Percentiles rank a stretch among this genome's conserved stretches.
phyloP scores from a whole-genome alignment of 2,888 invertebrate species.

The Hirtodrosophila cameraria region DNA sequence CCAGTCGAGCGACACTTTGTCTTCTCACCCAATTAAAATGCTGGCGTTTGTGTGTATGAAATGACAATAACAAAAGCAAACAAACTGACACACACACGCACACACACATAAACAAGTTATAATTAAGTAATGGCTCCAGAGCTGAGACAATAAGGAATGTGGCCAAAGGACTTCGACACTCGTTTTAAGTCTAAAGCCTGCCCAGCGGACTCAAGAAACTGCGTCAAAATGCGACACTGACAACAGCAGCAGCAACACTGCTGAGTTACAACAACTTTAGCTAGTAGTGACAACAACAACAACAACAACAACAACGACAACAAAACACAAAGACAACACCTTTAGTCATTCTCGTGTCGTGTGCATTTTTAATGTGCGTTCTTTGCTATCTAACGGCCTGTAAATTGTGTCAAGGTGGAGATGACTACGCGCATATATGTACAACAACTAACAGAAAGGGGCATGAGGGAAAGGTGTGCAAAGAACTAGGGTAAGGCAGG shows the following conservation, averaged over 20 bases:
- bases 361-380: slow-evolving; percentile 73
- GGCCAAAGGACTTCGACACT: slow-evolving; percentile 43
- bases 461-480: not conserved
- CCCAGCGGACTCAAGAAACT: slow-evolving; percentile 51
- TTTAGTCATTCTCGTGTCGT: slow-evolving; percentile 31
- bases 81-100: not conserved
- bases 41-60: slow-evolving; percentile 32
- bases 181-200: slow-evolving; percentile 40
- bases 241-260: slow-evolving; percentile 26
- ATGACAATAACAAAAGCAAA: slow-evolving; percentile 31
- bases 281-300: slow-evolving; percentile 12
- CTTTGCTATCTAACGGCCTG: slow-evolving; percentile 65
- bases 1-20: slow-evolving; percentile 73
- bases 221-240: slow-evolving; percentile 60
- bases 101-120: slow-evolving; percentile 30
- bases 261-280: slow-evolving; percentile 3
- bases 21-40: slow-evolving; percentile 71
- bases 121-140: slow-evolving; percentile 63
- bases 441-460: slow-evolving; percentile 1
- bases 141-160: slow-evolving; percentile 21
- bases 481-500: not conserved
- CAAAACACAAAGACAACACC: slow-evolving; percentile 36
- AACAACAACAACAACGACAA: slow-evolving; percentile 9
- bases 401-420: slow-evolving; percentile 75
- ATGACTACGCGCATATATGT: slow-evolving; percentile 21